Base-by-base conservation (phyloP, 1,140 invertebrate genomes). In the Danaus plexippus region DNA sequence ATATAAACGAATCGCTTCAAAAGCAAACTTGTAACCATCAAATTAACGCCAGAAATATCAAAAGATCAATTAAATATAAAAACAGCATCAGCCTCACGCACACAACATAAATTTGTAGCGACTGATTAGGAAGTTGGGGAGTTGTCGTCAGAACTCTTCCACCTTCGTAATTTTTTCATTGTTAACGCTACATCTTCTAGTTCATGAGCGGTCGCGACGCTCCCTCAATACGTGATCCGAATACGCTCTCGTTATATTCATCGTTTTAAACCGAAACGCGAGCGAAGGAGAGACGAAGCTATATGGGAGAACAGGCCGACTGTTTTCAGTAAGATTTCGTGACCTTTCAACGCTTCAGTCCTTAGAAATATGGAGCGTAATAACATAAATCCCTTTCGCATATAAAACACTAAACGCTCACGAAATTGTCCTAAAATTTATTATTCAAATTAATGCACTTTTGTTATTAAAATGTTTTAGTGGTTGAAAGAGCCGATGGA, bases 401-500 rank as follows among this genome's bases (percentile, higher is more conserved):
- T 88, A 88, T 87, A 87, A 87, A 88, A 87, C 85, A 87, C 85
- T 87, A 88, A 87, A 85, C 79, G 83, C 71, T 82, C 78, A 72
- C 72, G 64, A 73, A 75, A 77, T 77, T 74, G 73, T 80, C 75
- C 73, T 68, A 69, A 32, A 32, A 32, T 32, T 3, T 32, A 32
- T 32, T 32, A 32, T 32, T 32, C 22, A 32, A 32, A 32, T 32
- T 32, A 32, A 32, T 32, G 22, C 22, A 32, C 7, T 32, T 32
- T 32, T 32, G 7, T 32, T 32, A 32, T 32, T 32, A 32, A 32
- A 32, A 32, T 32, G 22, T 32, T 64, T 64, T 60, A 60, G 57
- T 53, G 43, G 50, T 32, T 8, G 22, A 32, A 32, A 32, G 22
- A 32, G 22, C 22, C 22, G 22, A 32, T 32, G 22, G 22, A 32